phyloP scores from a whole-genome alignment of 2,113 vertebrate genomes.

The Tragelaphus strepsiceros region DNA sequence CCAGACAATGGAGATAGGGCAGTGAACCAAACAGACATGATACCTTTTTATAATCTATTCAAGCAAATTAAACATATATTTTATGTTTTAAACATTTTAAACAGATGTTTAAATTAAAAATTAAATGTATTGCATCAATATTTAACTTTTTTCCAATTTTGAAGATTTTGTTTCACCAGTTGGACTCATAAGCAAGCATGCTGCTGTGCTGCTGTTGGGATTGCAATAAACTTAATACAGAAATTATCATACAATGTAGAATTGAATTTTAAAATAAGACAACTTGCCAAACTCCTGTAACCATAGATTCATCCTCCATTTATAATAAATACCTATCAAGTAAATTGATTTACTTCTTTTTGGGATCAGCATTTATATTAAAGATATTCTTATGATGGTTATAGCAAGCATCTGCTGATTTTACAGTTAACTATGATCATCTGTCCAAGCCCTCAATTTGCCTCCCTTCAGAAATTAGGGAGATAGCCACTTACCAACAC shows the following conservation, averaged over 20 bases:
- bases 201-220: background rate
- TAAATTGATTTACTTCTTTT: slow-evolving; percentile 40
- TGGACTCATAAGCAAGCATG: background rate
- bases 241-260: slow-evolving; percentile 45
- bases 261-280: slow-evolving; percentile 50
- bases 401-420: slow-evolving; percentile 4
- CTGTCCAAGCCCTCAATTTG: background rate
- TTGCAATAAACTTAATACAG: background rate
- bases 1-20: background rate
- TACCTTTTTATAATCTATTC: background rate
- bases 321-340: slow-evolving; percentile 62
- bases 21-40: background rate
- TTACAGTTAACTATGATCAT: background rate
- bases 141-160: background rate
- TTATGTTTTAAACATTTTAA: background rate
- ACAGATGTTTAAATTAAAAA: background rate
- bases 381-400: background rate
- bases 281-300: slow-evolving; percentile 27
- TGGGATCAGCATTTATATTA: background rate
- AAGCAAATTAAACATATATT: background rate
- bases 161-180: background rate
- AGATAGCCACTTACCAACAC: background rate
- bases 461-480: background rate
- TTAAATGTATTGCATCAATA: background rate
- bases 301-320: slow-evolving; percentile 38